Conservation (phyloP, 2,113 vertebrate genomes). For the Otis tarda region DNA sequence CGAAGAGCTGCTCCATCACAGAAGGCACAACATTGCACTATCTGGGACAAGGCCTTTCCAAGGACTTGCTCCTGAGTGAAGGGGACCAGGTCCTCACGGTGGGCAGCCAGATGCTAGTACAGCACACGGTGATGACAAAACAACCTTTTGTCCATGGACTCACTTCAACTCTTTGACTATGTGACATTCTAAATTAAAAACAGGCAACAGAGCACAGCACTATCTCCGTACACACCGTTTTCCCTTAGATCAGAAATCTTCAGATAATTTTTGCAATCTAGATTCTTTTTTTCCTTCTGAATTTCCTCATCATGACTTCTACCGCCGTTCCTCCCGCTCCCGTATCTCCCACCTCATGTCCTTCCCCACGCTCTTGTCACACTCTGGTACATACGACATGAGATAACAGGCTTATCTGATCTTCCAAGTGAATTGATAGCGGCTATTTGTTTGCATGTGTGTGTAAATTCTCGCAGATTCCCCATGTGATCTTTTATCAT, state of each 20-base stretch:
- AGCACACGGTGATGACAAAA: background rate
- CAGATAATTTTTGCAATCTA: slow-evolving; percentile 11
- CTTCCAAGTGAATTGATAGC: background rate
- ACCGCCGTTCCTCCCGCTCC: background rate
- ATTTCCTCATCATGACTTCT: background rate
- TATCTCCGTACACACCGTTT: background rate
- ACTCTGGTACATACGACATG: fast-evolving
- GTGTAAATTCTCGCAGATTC: background rate
- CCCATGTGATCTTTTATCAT: background rate
- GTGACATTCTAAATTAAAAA: background rate
- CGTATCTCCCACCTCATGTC: background rate
- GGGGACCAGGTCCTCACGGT: fast-evolving
- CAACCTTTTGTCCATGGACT: background rate
- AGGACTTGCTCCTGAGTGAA: background rate
- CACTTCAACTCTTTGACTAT: background rate
- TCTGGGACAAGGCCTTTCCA: background rate
- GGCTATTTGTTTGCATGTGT: background rate
- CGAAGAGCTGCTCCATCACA: background rate
- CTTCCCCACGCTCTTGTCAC: background rate
- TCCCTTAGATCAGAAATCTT: background rate
- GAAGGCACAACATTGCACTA: background rate
- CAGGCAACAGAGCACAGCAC: background rate
- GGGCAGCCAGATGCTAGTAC: background rate
- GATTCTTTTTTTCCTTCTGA: background rate
- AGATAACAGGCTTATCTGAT: slow-evolving; percentile 36